phyloP scores from a whole-genome alignment of 1,140 invertebrate genomes.

The Zelostemma sp. region DNA sequence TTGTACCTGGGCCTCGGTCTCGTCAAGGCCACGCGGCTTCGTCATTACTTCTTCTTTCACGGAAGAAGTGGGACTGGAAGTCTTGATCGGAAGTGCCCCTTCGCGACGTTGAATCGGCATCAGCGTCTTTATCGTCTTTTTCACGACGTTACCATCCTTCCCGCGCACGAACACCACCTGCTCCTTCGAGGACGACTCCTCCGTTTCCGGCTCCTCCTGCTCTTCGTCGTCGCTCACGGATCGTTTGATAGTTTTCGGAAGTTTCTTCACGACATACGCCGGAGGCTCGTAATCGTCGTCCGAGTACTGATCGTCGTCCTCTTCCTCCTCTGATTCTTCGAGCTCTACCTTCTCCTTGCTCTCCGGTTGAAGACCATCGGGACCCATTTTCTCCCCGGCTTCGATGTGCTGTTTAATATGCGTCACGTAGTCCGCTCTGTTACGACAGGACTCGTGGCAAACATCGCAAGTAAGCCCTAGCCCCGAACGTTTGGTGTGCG shows the following conservation, averaged over 20 bases:
- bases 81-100: not conserved
- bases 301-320: constrained; percentile 63
- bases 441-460: constrained; percentile 67
- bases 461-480: constrained; percentile 64
- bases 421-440: constrained; percentile 67
- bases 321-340: constrained; percentile 58
- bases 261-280: constrained; percentile 61
- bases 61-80: not conserved
- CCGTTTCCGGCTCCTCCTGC: constrained; percentile 46
- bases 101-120: constrained; percentile 61
- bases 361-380: constrained; percentile 63
- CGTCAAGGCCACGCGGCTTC: constrained; percentile 52
- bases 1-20: constrained; percentile 67
- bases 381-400: constrained; percentile 68
- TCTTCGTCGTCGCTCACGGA: constrained; percentile 54
- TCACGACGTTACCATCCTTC: constrained; percentile 65
- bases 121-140: constrained; percentile 67
- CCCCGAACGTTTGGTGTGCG: constrained; percentile 68
- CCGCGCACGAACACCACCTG: constrained; percentile 63
- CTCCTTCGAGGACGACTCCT: constrained; percentile 40
- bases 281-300: constrained; percentile 68
- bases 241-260: constrained; percentile 55
- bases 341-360: constrained; percentile 58
- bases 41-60: constrained; percentile 36
- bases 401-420: constrained; percentile 69